Conservation (phyloP, 2,888 invertebrate species). For the Temnothorax rugatulus region DNA sequence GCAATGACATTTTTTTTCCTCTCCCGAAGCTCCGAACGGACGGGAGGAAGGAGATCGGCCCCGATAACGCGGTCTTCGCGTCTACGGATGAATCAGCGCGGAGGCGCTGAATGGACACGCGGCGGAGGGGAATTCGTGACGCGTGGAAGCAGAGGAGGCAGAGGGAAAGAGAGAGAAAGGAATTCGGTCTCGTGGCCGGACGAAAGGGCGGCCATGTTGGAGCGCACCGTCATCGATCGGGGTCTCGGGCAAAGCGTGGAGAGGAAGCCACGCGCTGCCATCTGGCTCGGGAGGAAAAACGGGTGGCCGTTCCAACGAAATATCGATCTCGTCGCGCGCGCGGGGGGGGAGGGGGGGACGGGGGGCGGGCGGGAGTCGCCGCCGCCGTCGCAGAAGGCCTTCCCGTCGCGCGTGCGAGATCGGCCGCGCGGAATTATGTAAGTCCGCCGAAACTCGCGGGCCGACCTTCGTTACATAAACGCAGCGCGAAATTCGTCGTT, state of each 20-base stretch:
- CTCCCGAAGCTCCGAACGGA: not conserved
- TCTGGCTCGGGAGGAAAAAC: constrained; percentile 76
- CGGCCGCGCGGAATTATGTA: constrained; percentile 74
- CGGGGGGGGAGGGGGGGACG: not conserved
- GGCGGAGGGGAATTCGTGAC: not conserved
- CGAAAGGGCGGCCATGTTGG: constrained; percentile 82
- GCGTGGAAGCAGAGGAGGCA: constrained; percentile 25
- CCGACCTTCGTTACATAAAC: constrained; percentile 76
- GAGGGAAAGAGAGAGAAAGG: not conserved
- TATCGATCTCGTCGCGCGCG: constrained; percentile 80
- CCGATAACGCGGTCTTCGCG: not conserved
- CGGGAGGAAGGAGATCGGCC: not conserved
- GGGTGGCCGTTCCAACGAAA: constrained; percentile 64
- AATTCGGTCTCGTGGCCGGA: constrained; percentile 57
- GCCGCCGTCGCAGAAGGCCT: too few species aligned
- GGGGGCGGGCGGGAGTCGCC: too few species aligned
- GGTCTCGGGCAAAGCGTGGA: constrained; percentile 58
- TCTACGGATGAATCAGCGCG: constrained; percentile 18
- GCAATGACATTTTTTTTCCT: not conserved
- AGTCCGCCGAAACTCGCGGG: constrained; percentile 68
- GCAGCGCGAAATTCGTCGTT: constrained; percentile 57
- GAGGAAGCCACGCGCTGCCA: constrained; percentile 79
- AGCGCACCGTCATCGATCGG: constrained; percentile 85
- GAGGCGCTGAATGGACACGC: constrained; percentile 2
- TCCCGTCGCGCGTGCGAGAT: not conserved